Conservation (phyloP, 2,797 vertebrate genomes). For the Ispidina picta region DNA sequence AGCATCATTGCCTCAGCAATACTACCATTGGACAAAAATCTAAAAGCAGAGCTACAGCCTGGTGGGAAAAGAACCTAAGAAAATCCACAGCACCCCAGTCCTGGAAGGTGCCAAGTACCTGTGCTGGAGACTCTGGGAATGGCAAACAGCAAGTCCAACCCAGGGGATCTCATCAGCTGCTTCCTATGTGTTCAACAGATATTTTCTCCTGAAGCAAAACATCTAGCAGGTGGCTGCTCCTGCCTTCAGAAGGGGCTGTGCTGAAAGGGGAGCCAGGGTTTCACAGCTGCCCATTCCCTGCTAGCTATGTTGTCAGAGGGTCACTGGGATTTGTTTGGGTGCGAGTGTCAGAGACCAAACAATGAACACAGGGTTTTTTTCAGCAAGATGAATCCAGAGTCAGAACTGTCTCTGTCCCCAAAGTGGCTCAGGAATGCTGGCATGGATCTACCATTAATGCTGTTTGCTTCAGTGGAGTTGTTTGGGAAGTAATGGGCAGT, state of each 20-base stretch:
- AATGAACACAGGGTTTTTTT: background rate
- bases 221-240: constrained; percentile 52
- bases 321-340: background rate
- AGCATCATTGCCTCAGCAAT: fast-evolving
- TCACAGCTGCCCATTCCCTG: constrained; percentile 32
- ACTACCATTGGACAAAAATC: background rate
- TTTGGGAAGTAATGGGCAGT: background rate
- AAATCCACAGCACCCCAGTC: background rate
- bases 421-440: background rate
- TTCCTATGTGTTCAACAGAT: constrained; percentile 15
- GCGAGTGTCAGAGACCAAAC: background rate
- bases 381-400: constrained; percentile 30
- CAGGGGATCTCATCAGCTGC: background rate
- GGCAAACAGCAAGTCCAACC: background rate
- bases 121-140: constrained; percentile 11
- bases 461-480: background rate
- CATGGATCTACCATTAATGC: constrained; percentile 29
- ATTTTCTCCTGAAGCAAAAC: constrained; percentile 48
- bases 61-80: background rate
- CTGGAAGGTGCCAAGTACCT: constrained; percentile 5
- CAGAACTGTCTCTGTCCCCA: constrained; percentile 32
- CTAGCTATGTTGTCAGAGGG: background rate
- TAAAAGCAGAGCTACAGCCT: background rate
- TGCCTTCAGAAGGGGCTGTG: constrained; percentile 12
- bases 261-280: constrained; percentile 42